Evolutionary conservation across 2,113 vertebrate genomes (phyloP).

Genomic region (Falco punctatus): DNA sequence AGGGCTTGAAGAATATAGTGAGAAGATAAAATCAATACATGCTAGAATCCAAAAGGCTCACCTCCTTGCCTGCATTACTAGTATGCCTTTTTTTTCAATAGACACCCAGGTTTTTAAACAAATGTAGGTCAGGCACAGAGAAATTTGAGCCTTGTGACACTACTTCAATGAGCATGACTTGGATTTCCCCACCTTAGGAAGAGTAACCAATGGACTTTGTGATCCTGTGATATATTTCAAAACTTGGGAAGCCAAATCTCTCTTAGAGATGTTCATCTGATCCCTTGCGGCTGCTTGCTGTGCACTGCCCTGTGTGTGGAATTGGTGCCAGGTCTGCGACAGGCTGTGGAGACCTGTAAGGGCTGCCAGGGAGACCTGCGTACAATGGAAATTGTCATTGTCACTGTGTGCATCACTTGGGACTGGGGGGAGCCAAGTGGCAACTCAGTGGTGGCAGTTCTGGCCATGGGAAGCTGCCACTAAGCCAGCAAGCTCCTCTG

Average conservation of each 20-base stretch:
- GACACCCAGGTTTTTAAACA: background rate
- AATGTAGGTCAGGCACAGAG: background rate
- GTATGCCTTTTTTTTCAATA: background rate
- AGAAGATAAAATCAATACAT: background rate
- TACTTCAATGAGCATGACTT: background rate
- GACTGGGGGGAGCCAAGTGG: background rate
- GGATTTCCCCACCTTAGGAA: background rate
- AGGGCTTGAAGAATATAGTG: background rate
- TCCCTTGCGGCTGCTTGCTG: background rate
- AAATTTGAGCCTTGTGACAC: background rate
- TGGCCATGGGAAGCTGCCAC: background rate
- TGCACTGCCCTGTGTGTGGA: background rate
- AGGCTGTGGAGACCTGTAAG: background rate
- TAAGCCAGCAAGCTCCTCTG: background rate
- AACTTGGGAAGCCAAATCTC: background rate
- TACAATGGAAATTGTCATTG: rapidly evolving
- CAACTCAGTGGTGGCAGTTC: rapidly evolving
- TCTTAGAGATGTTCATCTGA: background rate
- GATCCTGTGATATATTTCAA: background rate
- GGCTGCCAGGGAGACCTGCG: background rate
- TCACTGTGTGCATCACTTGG: rapidly evolving
- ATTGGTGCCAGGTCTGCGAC: background rate
- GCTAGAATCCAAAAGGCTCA: background rate
- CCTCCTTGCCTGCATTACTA: background rate
- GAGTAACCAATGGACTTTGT: background rate